Evolutionary conservation across 2,113 vertebrate genomes (phyloP).

Genomic region (Xenus cinereus): DNA sequence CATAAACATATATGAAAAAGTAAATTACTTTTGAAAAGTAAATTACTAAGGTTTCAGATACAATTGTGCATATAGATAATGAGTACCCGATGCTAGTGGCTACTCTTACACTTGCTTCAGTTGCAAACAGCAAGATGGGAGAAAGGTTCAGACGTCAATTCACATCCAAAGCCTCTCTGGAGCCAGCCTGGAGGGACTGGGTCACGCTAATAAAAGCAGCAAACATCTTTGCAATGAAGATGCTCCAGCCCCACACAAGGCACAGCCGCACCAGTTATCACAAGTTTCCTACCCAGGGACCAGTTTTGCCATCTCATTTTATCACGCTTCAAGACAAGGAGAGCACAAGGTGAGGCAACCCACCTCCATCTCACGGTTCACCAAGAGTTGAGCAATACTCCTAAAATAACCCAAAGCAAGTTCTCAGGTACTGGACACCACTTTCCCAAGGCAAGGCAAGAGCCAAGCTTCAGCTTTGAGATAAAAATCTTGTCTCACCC

Average conservation of each 20-base stretch:
- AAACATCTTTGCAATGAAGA: not conserved
- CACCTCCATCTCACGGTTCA: not conserved
- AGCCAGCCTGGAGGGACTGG: not conserved
- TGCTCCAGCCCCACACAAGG: not conserved
- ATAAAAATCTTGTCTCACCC: not conserved
- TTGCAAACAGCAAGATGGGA: fast-evolving
- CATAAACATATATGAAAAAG: not conserved
- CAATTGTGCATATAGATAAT: fast-evolving
- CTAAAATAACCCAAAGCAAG: not conserved
- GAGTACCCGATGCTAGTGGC: not conserved
- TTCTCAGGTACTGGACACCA: not conserved
- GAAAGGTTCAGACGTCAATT: not conserved
- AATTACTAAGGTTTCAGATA: not conserved
- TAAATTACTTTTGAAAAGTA: not conserved
- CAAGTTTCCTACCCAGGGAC: not conserved
- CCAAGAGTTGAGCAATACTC: not conserved
- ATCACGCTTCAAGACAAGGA: not conserved
- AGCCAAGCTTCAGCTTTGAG: not conserved
- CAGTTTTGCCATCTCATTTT: not conserved
- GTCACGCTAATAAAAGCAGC: not conserved
- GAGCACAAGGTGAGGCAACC: not conserved
- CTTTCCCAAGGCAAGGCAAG: not conserved
- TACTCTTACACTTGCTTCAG: not conserved
- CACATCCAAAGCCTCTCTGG: not conserved
- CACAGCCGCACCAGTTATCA: not conserved